phyloP scores from a whole-genome alignment of 37 sponge, comb jelly and placozoan species.

The Agelas oroides region DNA sequence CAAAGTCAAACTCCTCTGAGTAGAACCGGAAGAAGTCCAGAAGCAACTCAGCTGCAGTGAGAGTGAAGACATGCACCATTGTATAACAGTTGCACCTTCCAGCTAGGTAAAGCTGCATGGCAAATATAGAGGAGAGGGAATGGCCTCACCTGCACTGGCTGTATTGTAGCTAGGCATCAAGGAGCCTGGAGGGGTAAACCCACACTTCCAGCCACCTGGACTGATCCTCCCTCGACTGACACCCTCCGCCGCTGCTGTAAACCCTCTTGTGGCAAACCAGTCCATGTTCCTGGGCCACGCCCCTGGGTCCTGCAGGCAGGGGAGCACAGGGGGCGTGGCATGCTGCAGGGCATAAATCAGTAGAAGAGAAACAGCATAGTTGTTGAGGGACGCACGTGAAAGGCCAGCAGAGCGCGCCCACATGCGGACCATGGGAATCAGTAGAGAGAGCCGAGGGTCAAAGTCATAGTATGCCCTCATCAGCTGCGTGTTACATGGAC shows the following conservation, averaged over 20 bases:
- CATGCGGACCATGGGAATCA: constrained; percentile 20
- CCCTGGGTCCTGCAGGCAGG: constrained; percentile 68
- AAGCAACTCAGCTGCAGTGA: constrained; percentile 33
- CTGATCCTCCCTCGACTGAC: background rate
- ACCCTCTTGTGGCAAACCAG: constrained; percentile 40
- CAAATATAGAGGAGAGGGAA: too few species aligned
- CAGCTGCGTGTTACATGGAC: constrained; percentile 48
- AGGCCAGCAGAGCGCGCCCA: constrained; percentile 38
- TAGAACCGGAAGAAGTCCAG: constrained; percentile 69
- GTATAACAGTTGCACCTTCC: too few species aligned
- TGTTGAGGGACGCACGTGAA: constrained; percentile 39
- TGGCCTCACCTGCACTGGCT: constrained; percentile 21
- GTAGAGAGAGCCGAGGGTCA: constrained; percentile 34
- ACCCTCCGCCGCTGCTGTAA: background rate
- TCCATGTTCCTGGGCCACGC: constrained; percentile 70
- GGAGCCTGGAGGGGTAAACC: constrained; percentile 33
- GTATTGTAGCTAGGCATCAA: constrained; percentile 53
- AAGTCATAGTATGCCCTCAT: constrained; percentile 55
- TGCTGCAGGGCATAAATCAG: constrained; percentile 60
- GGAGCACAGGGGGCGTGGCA: constrained; percentile 60
- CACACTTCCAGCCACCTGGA: constrained; percentile 16
- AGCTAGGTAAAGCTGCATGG: too few species aligned
- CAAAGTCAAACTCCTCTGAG: constrained; percentile 12
- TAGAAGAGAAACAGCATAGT: constrained; percentile 67
- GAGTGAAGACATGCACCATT: too few species aligned